Evolutionary conservation across 1,140 invertebrate species (phyloP).

Genomic region (Ostrea edulis): DNA sequence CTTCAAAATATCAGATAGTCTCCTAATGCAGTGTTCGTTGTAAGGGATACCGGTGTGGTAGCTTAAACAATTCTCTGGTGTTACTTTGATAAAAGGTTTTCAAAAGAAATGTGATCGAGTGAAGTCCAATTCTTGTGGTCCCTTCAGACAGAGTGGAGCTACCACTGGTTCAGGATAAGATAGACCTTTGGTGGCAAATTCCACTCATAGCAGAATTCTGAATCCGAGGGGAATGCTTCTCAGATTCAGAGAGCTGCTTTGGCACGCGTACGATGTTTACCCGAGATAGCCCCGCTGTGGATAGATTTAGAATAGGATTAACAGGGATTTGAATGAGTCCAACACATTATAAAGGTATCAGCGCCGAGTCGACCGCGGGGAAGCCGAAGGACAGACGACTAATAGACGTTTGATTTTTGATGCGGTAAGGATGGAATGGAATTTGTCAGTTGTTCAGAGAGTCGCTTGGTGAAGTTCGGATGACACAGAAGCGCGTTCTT

Average conservation of each 20-base stretch:
- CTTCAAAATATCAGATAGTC: no score
- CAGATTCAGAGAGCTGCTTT: not conserved
- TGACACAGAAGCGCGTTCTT: slow-evolving; percentile 27
- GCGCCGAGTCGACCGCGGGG: slow-evolving; percentile 25
- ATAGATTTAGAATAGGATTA: slow-evolving; percentile 26
- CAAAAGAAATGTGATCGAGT: not conserved
- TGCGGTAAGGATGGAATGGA: slow-evolving; percentile 3
- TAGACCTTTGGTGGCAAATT: not conserved
- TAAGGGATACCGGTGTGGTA: no score
- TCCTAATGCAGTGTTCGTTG: no score
- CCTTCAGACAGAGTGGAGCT: slow-evolving; percentile 3
- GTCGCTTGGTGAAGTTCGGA: not conserved
- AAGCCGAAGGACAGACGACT: not conserved
- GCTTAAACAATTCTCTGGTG: no score
- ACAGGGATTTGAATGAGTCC: slow-evolving; percentile 30
- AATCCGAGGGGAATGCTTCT: not conserved
- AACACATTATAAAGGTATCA: slow-evolving; percentile 39
- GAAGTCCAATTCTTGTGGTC: not conserved
- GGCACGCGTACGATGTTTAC: slow-evolving; percentile 35
- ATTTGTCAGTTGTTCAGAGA: slow-evolving; percentile 21
- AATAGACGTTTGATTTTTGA: slow-evolving; percentile 33
- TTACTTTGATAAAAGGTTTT: not conserved
- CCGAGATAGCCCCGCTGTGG: slow-evolving; percentile 8
- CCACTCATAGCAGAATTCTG: not conserved
- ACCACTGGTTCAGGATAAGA: not conserved